Conservation (phyloP, 2,113 vertebrate species). For the Neomonachus schauinslandi region DNA sequence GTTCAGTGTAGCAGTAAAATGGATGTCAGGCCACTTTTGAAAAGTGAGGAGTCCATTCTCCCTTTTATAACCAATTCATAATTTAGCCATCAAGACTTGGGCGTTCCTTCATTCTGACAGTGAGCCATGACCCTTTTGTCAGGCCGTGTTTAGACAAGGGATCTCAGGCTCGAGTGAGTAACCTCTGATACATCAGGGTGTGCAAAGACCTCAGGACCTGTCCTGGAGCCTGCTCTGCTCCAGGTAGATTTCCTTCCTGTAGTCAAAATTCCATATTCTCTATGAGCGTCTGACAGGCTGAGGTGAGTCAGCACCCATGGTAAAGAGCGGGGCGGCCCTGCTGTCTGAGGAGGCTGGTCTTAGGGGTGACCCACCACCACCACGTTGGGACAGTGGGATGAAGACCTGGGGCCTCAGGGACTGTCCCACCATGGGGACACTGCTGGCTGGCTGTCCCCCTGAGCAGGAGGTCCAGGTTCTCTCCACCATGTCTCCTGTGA, state of each 20-base stretch:
- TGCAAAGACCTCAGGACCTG: background rate
- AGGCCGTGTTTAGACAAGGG: conserved; percentile 56
- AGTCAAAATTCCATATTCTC: background rate
- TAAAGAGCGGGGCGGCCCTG: background rate
- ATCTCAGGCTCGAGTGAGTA: conserved; percentile 43
- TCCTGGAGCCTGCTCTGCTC: background rate
- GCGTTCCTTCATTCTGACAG: conserved; percentile 38
- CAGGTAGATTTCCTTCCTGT: background rate
- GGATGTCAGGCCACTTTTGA: background rate
- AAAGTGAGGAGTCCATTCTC: background rate
- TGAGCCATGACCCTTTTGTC: background rate
- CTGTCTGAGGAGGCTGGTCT: background rate
- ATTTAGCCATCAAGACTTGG: background rate
- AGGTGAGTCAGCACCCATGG: background rate
- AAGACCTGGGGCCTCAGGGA: background rate
- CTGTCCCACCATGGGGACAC: background rate
- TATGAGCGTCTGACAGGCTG: background rate
- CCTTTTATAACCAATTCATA: conserved; percentile 45
- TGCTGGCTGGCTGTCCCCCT: background rate
- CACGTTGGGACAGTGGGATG: background rate
- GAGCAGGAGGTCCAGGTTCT: background rate
- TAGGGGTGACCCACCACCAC: background rate
- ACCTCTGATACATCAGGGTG: background rate
- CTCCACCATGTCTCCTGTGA: background rate
- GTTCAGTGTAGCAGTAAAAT: conserved; percentile 18